These are phyloP conservation scores for Dreissena rostriformis DNA, from an alignment of 1,140 invertebrate genomes.

Conservation along the genomic window DNA sequence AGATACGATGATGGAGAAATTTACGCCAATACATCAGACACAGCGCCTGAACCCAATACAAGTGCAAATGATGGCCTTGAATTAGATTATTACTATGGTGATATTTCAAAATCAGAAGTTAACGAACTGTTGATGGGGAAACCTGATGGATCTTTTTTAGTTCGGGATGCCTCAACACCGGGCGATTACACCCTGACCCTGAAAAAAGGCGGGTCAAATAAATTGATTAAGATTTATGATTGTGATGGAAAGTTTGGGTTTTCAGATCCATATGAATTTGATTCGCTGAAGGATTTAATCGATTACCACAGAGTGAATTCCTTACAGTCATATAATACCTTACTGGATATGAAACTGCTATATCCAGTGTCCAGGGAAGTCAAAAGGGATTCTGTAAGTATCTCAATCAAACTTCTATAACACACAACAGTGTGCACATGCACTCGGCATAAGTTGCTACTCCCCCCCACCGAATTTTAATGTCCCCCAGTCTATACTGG, in stretches of 20 bases:
- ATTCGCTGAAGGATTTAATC: constrained; percentile 96
- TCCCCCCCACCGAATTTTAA: too few relatives aligned
- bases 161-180: constrained; percentile 96
- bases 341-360: constrained; percentile 93
- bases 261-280: constrained; percentile 92
- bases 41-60: background rate
- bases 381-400: constrained; percentile 76
- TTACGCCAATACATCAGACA: background rate
- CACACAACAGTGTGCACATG: too few relatives aligned
- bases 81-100: constrained; percentile 95
- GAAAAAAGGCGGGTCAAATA: constrained; percentile 94
- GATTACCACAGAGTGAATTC: constrained; percentile 92
- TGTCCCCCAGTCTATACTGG: too few relatives aligned
- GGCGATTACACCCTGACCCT: constrained; percentile 96
- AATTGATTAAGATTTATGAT: constrained; percentile 97
- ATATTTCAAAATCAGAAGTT: constrained; percentile 88
- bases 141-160: constrained; percentile 96
- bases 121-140: constrained; percentile 94
- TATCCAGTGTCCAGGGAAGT: constrained; percentile 86
- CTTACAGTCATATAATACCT: constrained; percentile 94
- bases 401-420: background rate
- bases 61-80: background rate
- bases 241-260: constrained; percentile 95
- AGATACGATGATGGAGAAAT: background rate
- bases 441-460: too few relatives aligned